phyloP scores from a whole-genome alignment of 2,113 vertebrate genomes.

The Strix aluco region DNA sequence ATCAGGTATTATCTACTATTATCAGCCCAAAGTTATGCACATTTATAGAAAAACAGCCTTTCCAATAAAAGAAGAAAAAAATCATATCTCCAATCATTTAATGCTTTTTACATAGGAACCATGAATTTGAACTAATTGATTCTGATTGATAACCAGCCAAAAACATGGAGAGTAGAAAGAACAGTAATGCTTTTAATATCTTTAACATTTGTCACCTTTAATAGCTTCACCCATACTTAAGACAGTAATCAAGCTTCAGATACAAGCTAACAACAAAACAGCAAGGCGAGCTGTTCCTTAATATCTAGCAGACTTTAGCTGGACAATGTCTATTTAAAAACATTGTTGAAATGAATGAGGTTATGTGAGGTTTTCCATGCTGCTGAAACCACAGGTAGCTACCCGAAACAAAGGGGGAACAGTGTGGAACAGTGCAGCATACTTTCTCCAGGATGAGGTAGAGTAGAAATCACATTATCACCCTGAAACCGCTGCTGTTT shows the following conservation, averaged over 20 bases:
- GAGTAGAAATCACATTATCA: not conserved
- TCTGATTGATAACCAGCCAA: not conserved
- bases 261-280: not conserved
- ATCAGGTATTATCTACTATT: not conserved
- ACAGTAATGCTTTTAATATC: not conserved
- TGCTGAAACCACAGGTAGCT: not conserved
- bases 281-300: not conserved
- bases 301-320: not conserved
- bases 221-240: not conserved
- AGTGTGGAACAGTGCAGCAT: accelerated
- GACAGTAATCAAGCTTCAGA: not conserved
- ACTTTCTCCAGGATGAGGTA: not conserved
- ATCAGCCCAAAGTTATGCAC: not conserved
- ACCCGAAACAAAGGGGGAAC: not conserved
- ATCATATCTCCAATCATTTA: not conserved
- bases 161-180: not conserved
- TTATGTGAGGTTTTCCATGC: not conserved
- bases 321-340: not conserved
- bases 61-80: not conserved
- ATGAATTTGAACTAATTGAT: not conserved
- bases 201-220: not conserved
- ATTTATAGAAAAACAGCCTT: not conserved
- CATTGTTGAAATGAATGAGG: not conserved
- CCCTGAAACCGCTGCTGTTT: not conserved
- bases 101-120: not conserved